Base-by-base conservation (phyloP, 2,113 vertebrate genomes). In the Eudyptes chrysolophus region DNA sequence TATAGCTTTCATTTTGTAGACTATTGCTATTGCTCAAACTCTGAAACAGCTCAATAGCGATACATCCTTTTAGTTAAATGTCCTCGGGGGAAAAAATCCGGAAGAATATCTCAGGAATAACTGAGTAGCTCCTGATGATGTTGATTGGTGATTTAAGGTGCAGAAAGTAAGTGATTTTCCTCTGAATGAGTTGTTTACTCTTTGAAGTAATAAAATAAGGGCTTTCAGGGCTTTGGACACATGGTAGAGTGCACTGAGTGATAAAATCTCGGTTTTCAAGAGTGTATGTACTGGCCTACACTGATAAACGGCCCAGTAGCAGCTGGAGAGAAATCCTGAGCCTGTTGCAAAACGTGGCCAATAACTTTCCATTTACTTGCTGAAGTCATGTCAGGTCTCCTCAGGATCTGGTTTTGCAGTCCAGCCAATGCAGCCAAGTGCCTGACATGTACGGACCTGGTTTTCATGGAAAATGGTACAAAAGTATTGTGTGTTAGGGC, bases 301-400 rank as follows among this genome's bases (percentile, higher is more conserved):
- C 1, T 55, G 20, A 44, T 19, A 76, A 80, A 51, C 44, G 10
- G 11, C 32, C 24, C 14, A 46, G 40, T 13, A 49, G 20, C 44
- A 48, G 6, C 4, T 27, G 3, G 14, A 76, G 10, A 85, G 8
- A 79, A 78, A 66, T 58, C 20, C 32, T 36, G 26, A 84, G 3
- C 29, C 11, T 16, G 2, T 30, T 55, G 58, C 4, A 83, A 86
- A 70, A 26, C 0, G 0, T 2, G 5, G 3, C 7, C 20, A 52
- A 51, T 16, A 42, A 4, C 32, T 58, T 84, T 38, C 17, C 20
- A 8, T 69, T 46, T 88, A 11, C 19, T 44, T 70, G 26, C 11
- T 78, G 25, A 76, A 92, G 9, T 30, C 11, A 21, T 5, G 5
- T 32, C 19, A 57, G 12, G 4, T 49, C 30, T 65, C 30, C 42